Evolutionary conservation across 2,888 invertebrate genomes (phyloP), one percentile per base, ranked within the genome.

Genomic region (Microdon myrmicae): DNA sequence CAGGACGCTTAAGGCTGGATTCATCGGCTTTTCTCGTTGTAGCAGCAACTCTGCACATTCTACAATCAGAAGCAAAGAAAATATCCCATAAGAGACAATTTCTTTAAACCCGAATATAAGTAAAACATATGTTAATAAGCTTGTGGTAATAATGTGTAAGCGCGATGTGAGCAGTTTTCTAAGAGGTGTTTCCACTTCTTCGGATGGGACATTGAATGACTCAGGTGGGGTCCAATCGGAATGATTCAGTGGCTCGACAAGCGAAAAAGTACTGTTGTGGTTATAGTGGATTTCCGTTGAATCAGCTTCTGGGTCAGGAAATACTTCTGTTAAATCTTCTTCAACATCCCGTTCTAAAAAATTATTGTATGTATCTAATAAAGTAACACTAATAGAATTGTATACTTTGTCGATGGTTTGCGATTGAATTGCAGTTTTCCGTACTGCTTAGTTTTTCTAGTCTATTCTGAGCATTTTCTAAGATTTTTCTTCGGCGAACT

Each of bases 241-340:
- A 31, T 39, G 20, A 29, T 31, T 49, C n/a, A 28, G 44, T 23
- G 22, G 32, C 17, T 17, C 19, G 19, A 31, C 20, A 6, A 20
- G 8, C 34, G 19, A 19, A 28, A 41, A 12, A 8, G 37, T 13
- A 14, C 38, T 43, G 3, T 25, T 12, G 2, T 26, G 23, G 6
- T 37, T 45, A 17, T 45, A 49, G n/a, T 35, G 39, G 31, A 16
- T 38, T 43, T 64, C 64, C 1, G 56, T 56, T 47, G 43, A 29
- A 6, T 56, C 51, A n/a, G 56, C 43, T 14, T 64, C 64, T 6
- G 64, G 64, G 48, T 64, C 56, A 1, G 64, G 47, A 19, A 47
- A 64, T 2, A 22, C 47, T 29, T 64, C 56, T 4, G 44, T 25
- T 1, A 51, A 37, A 7, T 53, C 26, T 17, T 25, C 44, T 16